Percentiles rank a stretch among this genome's conserved stretches.
phyloP scores from a whole-genome alignment of 2,888 invertebrate species.

The Tenthredo amoena region DNA sequence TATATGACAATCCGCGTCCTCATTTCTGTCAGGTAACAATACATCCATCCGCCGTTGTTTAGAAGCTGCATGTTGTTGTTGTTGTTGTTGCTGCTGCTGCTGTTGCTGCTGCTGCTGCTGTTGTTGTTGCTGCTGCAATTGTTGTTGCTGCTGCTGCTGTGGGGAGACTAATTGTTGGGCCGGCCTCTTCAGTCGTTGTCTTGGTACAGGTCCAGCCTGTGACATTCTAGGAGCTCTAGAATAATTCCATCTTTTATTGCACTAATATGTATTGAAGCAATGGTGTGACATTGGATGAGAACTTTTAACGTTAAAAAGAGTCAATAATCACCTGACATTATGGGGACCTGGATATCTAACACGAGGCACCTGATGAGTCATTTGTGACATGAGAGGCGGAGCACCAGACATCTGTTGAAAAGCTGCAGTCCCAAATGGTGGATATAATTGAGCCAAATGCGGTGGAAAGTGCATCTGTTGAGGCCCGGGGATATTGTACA shows the following conservation, averaged over 20 bases:
- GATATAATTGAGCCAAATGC: conserved; percentile 71
- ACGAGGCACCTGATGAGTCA: conserved; percentile 70
- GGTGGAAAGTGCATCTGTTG: conserved; percentile 73
- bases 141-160: conserved; percentile 56
- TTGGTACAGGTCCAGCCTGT: conserved; percentile 68
- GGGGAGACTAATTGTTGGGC: conserved; percentile 61
- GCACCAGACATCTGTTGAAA: conserved; percentile 69
- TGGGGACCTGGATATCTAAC: conserved; percentile 65
- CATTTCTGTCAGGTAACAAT: conserved; percentile 85
- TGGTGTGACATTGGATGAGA: not conserved
- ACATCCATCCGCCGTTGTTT: conserved; percentile 82
- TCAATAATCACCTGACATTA: conserved; percentile 7
- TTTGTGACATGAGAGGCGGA: conserved; percentile 70
- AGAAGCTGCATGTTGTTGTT: conserved; percentile 68
- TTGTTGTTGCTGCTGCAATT: conserved; percentile 56
- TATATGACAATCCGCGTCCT: conserved; percentile 88
- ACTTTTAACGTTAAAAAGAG: not conserved
- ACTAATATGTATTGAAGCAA: conserved; percentile 7
- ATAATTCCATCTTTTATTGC: conserved; percentile 21
- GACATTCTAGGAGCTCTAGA: conserved; percentile 67
- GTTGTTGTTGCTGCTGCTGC: conserved; percentile 59
- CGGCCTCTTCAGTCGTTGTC: conserved; percentile 74
- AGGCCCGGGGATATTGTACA: conserved; percentile 70
- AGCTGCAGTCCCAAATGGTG: conserved; percentile 65
- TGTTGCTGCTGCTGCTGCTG: conserved; percentile 59